phyloP scores from a whole-genome alignment of 2,113 vertebrate species.

The Strix aluco region DNA sequence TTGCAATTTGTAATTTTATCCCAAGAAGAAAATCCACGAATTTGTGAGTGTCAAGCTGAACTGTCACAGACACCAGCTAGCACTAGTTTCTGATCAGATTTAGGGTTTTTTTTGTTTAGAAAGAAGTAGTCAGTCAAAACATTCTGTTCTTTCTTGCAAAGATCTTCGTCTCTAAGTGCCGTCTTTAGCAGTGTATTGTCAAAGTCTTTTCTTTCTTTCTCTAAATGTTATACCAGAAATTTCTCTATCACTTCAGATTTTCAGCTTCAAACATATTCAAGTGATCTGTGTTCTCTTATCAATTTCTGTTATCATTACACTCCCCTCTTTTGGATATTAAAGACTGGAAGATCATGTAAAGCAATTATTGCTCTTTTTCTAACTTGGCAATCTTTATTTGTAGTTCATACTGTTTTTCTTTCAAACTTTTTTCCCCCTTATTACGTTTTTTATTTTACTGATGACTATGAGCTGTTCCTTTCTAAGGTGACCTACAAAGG shows the following conservation, averaged over 20 bases:
- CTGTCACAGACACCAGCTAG: background rate
- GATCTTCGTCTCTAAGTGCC: background rate
- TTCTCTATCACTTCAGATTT: background rate
- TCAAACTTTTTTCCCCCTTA: background rate
- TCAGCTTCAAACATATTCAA: background rate
- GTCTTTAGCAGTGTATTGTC: background rate
- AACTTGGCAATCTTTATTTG: background rate
- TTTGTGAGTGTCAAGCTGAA: background rate
- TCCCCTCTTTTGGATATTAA: background rate
- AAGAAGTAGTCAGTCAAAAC: background rate
- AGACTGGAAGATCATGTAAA: background rate
- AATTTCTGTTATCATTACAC: background rate
- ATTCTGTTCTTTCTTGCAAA: background rate
- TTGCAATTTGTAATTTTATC: background rate
- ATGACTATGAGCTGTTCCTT: background rate
- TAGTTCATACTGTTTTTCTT: background rate
- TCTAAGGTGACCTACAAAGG: slow-evolving; percentile 21
- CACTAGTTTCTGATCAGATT: background rate
- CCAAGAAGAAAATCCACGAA: background rate
- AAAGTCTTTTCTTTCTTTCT: background rate
- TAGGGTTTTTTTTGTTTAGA: background rate
- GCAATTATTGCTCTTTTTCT: background rate
- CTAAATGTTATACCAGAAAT: background rate
- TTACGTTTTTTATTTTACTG: background rate
- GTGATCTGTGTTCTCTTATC: background rate